These are phyloP conservation scores for Neogobius melanostomus DNA, from an alignment of 2,113 vertebrate genomes.

Conservation along the genomic window DNA sequence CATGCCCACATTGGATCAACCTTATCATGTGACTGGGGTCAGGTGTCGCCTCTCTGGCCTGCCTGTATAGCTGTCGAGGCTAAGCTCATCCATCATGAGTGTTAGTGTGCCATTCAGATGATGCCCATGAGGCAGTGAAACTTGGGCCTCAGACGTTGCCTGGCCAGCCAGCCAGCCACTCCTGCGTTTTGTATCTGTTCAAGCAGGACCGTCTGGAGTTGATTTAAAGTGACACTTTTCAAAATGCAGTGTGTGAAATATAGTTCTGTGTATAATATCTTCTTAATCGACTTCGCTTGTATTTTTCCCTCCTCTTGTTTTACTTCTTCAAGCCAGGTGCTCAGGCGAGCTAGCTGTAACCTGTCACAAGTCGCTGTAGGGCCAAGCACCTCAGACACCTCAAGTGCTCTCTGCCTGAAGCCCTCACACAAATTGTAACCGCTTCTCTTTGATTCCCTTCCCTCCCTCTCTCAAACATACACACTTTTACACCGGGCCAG, in stretches of 20 bases:
- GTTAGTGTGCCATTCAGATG: constrained; percentile 72
- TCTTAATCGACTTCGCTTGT: constrained; percentile 11
- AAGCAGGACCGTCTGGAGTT: constrained; percentile 22
- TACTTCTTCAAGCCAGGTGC: constrained; percentile 22
- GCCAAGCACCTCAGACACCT: constrained; percentile 23
- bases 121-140: constrained; percentile 64
- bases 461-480: constrained; percentile 15
- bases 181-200: too few species aligned
- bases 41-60: constrained; percentile 73
- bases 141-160: constrained; percentile 11
- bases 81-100: constrained; percentile 77
- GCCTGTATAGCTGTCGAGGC: constrained; percentile 73
- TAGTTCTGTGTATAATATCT: constrained; percentile 23
- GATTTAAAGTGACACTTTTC: constrained; percentile 24
- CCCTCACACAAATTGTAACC: constrained; percentile 13
- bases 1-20: constrained; percentile 73
- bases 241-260: constrained; percentile 12
- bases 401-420: constrained; percentile 36
- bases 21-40: constrained; percentile 82
- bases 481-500: constrained; percentile 18
- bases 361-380: constrained; percentile 45
- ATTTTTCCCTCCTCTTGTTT: constrained; percentile 2
- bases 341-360: constrained; percentile 35
- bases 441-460: constrained; percentile 12
- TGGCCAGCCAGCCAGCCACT: too few species aligned